These are phyloP conservation scores for Muscidifurax raptorellus DNA, from an alignment of 1,140 invertebrate species.

Conservation along the genomic window DNA sequence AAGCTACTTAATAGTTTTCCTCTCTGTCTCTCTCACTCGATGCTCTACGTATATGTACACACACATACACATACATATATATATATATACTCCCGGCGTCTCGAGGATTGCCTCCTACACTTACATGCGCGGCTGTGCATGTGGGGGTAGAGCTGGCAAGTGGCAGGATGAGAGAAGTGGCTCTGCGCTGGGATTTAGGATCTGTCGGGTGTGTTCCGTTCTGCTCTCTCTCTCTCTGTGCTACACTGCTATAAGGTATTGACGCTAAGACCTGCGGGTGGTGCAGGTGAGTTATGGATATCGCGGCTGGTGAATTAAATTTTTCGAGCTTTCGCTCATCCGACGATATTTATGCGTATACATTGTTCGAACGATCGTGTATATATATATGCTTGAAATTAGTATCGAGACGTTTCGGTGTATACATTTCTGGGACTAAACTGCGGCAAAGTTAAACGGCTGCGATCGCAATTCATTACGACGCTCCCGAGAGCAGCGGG, in stretches of 20 bases:
- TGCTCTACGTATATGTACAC: constrained; percentile 30
- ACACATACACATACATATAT: background rate
- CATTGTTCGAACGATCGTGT: too few species aligned
- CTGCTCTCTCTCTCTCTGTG: too few species aligned
- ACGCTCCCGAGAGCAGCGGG: background rate
- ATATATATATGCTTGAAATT: too few species aligned
- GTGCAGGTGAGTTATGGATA: too few species aligned
- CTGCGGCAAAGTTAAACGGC: background rate
- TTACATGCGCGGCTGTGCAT: background rate
- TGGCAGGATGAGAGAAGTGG: background rate
- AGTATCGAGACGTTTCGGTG: too few species aligned
- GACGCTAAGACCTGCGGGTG: too few species aligned
- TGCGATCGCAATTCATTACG: constrained; percentile 21
- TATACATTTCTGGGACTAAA: too few species aligned
- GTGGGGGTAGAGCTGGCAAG: background rate
- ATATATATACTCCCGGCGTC: background rate
- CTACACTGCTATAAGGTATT: too few species aligned
- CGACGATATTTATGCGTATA: too few species aligned
- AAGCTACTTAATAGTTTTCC: constrained; percentile 52
- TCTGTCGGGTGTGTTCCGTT: background rate
- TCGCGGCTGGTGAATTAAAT: too few species aligned
- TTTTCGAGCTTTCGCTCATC: too few species aligned
- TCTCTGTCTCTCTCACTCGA: constrained; percentile 29
- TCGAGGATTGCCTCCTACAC: background rate
- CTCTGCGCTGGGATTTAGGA: background rate